Evolutionary conservation across 2,113 vertebrate genomes (phyloP).

Genomic region (Lampris megalopsis): DNA sequence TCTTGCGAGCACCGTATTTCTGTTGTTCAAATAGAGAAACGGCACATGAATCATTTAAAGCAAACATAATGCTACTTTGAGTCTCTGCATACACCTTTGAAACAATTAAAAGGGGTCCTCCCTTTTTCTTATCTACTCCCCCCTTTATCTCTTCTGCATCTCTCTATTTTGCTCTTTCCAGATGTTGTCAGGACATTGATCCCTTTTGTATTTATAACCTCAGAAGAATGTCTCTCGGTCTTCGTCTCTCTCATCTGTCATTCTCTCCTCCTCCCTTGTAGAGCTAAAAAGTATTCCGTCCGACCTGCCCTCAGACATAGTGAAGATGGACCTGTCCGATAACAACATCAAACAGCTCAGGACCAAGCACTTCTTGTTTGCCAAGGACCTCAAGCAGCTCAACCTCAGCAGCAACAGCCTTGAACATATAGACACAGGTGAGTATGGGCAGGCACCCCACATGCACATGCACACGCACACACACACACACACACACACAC

Average conservation of each 20-base stretch:
- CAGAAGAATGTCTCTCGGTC: neutral
- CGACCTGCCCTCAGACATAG: slow-evolving; percentile 89
- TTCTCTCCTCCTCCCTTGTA: slow-evolving; percentile 64
- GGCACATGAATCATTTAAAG: no score
- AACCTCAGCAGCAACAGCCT: slow-evolving; percentile 93
- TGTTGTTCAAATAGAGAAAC: no score
- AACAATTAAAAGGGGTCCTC: no score
- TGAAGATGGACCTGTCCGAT: slow-evolving; percentile 91
- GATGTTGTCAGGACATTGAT: no score
- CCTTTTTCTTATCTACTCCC: no score
- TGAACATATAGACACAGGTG: slow-evolving; percentile 90
- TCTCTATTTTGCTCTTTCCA: neutral
- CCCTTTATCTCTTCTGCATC: no score
- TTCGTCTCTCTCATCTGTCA: slow-evolving; percentile 1
- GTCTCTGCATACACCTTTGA: no score
- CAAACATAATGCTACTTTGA: no score
- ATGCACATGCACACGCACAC: neutral
- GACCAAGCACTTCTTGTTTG: slow-evolving; percentile 89
- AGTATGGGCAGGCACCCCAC: slow-evolving; percentile 39
- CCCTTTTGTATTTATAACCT: no score
- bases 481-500: neutral
- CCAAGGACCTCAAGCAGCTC: slow-evolving; percentile 91
- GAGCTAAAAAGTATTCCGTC: slow-evolving; percentile 90
- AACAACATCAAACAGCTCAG: slow-evolving; percentile 92
- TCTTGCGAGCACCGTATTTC: no score